phyloP scores from a whole-genome alignment of 2,888 invertebrate species.

The Patella caerulea region DNA sequence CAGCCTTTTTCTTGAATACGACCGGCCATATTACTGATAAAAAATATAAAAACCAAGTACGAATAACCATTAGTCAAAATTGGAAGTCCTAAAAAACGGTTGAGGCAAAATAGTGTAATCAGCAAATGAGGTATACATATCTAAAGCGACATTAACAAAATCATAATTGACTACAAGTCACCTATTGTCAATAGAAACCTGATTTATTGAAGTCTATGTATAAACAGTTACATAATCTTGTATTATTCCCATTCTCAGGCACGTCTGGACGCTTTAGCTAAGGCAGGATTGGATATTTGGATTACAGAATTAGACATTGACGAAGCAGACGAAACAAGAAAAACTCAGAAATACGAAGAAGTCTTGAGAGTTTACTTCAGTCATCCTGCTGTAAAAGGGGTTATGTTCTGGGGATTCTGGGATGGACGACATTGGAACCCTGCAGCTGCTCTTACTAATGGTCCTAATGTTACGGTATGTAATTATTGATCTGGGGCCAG shows the following conservation, averaged over 20 bases:
- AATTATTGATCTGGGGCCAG: background rate
- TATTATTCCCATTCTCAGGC: constrained; percentile 28
- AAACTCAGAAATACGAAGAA: constrained; percentile 30
- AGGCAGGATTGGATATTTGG: constrained; percentile 50
- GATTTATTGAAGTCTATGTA: too few relatives aligned
- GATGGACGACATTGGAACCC: constrained; percentile 21
- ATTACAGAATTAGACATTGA: constrained; percentile 48
- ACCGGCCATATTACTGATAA: too few relatives aligned
- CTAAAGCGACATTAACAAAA: too few relatives aligned
- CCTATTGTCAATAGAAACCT: too few relatives aligned
- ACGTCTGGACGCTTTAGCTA: constrained; percentile 42
- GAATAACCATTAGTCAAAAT: too few relatives aligned
- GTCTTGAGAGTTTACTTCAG: constrained; percentile 23
- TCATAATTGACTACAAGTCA: too few relatives aligned
- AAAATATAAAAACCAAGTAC: too few relatives aligned
- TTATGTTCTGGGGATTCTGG: constrained; percentile 36
- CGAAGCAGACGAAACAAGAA: constrained; percentile 32
- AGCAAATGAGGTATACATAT: too few relatives aligned
- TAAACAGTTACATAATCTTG: too few relatives aligned
- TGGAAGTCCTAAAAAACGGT: too few relatives aligned
- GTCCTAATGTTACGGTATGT: constrained; percentile 29
- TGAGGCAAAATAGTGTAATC: too few relatives aligned
- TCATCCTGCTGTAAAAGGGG: constrained; percentile 20
- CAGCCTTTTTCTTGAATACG: too few relatives aligned
- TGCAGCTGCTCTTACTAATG: constrained; percentile 30